Evolutionary conservation across 2,888 invertebrate genomes (phyloP).

Genomic region (Synanthedon myopaeformis): DNA sequence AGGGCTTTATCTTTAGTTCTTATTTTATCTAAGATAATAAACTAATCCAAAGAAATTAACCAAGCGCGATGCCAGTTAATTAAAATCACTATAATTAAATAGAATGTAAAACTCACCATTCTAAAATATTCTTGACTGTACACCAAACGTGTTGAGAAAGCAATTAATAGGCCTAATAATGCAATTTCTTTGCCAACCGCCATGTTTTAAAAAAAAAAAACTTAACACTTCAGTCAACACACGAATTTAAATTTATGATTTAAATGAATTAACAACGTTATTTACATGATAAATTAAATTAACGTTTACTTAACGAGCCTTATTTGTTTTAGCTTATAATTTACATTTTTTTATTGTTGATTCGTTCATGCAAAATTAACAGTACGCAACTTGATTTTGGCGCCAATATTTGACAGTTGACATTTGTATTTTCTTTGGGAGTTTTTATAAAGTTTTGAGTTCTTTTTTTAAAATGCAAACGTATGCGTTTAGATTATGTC

Average conservation of each 20-base stretch:
- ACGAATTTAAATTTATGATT: neutral
- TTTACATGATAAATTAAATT: neutral
- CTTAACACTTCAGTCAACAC: conserved; percentile 6
- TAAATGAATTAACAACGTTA: too few species aligned
- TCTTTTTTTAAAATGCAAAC: neutral
- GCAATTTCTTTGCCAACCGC: conserved; percentile 18
- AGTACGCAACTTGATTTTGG: conserved; percentile 9
- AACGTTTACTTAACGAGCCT: neutral
- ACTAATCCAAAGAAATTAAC: neutral
- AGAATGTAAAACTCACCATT: conserved; percentile 42
- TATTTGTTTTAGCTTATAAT: too few species aligned
- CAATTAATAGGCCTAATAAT: conserved; percentile 27
- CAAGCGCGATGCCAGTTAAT: neutral
- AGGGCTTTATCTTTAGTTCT: too few species aligned
- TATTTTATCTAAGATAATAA: too few species aligned
- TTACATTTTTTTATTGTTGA: too few species aligned
- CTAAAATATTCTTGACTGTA: conserved; percentile 47
- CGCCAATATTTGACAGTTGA: conserved; percentile 18
- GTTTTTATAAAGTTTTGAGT: conserved; percentile 1
- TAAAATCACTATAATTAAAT: neutral
- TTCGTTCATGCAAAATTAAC: neutral
- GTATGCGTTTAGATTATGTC: neutral
- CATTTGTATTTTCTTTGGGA: neutral
- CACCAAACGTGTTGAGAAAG: conserved; percentile 55
- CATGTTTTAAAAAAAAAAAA: conserved; percentile 24